Percentiles rank a stretch among this genome's conserved stretches.
These are phyloP conservation scores for Penaeus chinensis DNA, from an alignment of 1,140 invertebrate genomes.

Conservation along the genomic window DNA sequence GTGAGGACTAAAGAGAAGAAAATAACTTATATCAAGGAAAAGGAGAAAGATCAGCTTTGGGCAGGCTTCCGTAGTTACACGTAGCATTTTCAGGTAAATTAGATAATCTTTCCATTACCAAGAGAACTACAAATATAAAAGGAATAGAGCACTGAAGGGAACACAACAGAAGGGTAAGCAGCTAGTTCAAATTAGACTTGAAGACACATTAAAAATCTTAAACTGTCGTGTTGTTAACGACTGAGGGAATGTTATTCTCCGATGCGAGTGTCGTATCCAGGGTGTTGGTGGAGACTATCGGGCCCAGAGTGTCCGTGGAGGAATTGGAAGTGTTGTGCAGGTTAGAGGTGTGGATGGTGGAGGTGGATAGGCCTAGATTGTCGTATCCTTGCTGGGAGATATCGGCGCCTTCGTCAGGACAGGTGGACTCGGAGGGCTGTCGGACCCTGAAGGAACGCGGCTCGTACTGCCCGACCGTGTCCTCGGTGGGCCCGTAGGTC, in stretches of 20 bases:
- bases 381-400: slow-evolving; percentile 27
- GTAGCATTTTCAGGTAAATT: no score
- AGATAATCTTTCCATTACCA: no score
- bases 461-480: background rate
- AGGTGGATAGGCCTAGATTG: slow-evolving; percentile 40
- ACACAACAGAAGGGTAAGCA: no score
- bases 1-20: no score
- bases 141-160: no score
- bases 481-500: background rate
- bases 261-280: slow-evolving; percentile 41
- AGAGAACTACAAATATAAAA: no score
- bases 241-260: slow-evolving; percentile 2
- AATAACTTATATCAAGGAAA: no score
- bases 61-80: no score
- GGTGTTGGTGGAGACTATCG: slow-evolving; percentile 33
- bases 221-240: background rate
- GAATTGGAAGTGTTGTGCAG: slow-evolving; percentile 45
- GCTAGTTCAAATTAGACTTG: no score
- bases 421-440: slow-evolving; percentile 43
- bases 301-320: slow-evolving; percentile 24
- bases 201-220: background rate
- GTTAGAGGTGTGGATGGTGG: slow-evolving; percentile 2
- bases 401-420: slow-evolving; percentile 34
- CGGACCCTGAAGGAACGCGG: slow-evolving; percentile 7
- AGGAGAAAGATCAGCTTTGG: no score